Evolutionary conservation across 2,113 vertebrate genomes (phyloP).

Genomic region (Apteryx mantelli): DNA sequence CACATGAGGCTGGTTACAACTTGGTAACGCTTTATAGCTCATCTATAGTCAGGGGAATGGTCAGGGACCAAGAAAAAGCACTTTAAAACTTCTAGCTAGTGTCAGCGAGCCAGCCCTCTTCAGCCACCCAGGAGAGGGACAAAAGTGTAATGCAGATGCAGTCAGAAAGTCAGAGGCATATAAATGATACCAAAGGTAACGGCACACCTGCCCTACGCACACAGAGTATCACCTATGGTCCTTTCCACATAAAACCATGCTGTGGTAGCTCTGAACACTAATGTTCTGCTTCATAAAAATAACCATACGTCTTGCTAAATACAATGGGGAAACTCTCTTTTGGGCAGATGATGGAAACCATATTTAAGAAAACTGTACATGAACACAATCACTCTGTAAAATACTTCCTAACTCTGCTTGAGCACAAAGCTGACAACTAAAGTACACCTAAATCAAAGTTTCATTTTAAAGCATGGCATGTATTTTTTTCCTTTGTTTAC

Average conservation of each 20-base stretch:
- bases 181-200: not conserved
- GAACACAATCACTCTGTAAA: not conserved
- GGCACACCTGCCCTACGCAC: not conserved
- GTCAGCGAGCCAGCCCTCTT: not conserved
- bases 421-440: not conserved
- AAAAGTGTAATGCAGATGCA: too few relatives aligned
- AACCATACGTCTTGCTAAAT: not conserved
- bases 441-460: not conserved
- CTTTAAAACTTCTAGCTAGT: not conserved
- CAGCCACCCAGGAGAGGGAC: not conserved
- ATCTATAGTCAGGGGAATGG: not conserved
- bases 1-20: not conserved
- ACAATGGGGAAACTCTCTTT: not conserved
- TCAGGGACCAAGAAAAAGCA: not conserved
- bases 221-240: fast-evolving
- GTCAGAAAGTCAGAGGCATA: not conserved
- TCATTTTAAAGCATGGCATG: not conserved
- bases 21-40: not conserved
- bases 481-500: not conserved
- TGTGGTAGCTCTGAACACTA: not conserved
- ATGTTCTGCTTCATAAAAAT: not conserved
- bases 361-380: not conserved
- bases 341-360: not conserved
- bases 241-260: not conserved
- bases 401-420: not conserved